Percentiles rank a stretch among this genome's conserved stretches.
phyloP scores from a whole-genome alignment of 1,140 invertebrate genomes.

The Cherax destructor region DNA sequence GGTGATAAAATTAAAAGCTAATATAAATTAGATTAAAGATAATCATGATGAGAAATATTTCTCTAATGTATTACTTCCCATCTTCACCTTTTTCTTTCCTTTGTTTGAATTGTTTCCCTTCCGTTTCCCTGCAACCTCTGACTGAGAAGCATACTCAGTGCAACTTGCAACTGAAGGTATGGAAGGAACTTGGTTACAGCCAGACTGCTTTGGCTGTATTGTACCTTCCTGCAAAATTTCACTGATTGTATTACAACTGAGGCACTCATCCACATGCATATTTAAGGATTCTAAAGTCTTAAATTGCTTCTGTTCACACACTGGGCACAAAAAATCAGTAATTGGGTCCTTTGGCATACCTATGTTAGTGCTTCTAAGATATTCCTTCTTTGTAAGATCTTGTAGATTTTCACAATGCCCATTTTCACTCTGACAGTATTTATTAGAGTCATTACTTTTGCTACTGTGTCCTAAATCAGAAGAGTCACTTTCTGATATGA shows the following conservation, averaged over 20 bases:
- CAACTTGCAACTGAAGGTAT: background rate
- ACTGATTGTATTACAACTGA: constrained; percentile 33
- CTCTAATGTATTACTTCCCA: background rate
- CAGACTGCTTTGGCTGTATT: background rate
- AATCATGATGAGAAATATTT: background rate
- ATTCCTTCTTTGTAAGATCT: background rate
- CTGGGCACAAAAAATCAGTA: constrained; percentile 24
- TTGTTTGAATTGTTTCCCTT: constrained; percentile 13
- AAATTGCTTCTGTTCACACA: constrained; percentile 37
- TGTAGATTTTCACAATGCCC: background rate
- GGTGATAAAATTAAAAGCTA: too few relatives aligned
- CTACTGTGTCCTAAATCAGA: background rate
- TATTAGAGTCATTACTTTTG: background rate
- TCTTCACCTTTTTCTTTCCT: background rate
- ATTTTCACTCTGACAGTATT: background rate
- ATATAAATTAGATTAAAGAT: background rate
- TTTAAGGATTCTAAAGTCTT: constrained; percentile 21
- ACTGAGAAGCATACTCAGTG: background rate
- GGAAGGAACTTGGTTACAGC: background rate
- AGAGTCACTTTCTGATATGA: background rate
- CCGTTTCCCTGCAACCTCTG: constrained; percentile 1
- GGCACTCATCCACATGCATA: constrained; percentile 56
- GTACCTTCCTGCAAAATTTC: constrained; percentile 21
- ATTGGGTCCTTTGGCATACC: background rate
- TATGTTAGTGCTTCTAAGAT: background rate